Percentiles rank a stretch among this genome's conserved stretches.
Evolutionary conservation across 35 echinoderm and acorn worm genomes (phyloP).

Genomic region (Apostichopus japonicus): DNA sequence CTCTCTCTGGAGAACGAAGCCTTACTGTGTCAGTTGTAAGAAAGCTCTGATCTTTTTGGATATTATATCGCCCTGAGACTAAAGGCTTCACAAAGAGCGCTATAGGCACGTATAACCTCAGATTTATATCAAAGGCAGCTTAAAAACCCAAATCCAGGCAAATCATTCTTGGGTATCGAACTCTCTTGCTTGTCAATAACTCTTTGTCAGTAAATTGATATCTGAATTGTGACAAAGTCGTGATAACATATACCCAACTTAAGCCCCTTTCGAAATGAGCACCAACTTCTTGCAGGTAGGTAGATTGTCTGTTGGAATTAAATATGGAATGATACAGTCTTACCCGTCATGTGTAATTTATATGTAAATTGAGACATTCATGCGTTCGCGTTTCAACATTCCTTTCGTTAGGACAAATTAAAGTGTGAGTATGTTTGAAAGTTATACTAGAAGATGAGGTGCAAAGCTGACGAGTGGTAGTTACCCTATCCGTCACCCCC

Average conservation of each 20-base stretch:
- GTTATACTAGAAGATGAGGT: too few species aligned
- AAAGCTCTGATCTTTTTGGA: not conserved
- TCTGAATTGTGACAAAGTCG: not conserved
- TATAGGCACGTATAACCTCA: not conserved
- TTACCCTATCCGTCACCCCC: too few species aligned
- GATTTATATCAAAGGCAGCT: not conserved
- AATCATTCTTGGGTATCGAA: not conserved
- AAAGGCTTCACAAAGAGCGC: not conserved
- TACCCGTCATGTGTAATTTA: too few species aligned
- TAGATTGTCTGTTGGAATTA: too few species aligned
- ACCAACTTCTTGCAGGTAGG: too few species aligned
- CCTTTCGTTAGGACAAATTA: too few species aligned
- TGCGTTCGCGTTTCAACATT: too few species aligned
- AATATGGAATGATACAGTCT: too few species aligned
- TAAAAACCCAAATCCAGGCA: not conserved
- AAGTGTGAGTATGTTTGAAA: too few species aligned
- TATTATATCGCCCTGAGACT: not conserved
- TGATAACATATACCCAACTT: not conserved
- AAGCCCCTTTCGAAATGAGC: not conserved
- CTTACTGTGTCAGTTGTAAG: not conserved
- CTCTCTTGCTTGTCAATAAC: not conserved
- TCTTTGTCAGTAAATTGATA: not conserved
- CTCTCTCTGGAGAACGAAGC: not conserved
- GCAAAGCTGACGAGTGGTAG: too few species aligned
- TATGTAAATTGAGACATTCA: too few species aligned